Evolutionary conservation across 1,140 invertebrate genomes (phyloP).

Genomic region (Riptortus pedestris): DNA sequence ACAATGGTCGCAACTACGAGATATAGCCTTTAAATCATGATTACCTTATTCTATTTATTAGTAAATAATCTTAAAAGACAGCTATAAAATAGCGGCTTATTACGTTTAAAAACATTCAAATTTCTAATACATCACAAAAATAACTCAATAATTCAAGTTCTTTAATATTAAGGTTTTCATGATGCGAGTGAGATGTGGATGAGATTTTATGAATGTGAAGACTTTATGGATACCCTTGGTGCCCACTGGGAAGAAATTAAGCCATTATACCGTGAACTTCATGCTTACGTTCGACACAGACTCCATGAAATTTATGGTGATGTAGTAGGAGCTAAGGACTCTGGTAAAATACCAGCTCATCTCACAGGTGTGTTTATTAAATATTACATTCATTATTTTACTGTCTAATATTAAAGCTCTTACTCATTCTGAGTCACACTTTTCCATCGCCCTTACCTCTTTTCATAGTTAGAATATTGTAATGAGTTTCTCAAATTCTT

Average conservation of each 20-base stretch:
- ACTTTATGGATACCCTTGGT: constrained; percentile 50
- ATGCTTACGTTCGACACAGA: constrained; percentile 76
- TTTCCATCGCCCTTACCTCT: neutral
- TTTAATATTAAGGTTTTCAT: constrained; percentile 43
- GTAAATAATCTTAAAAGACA: too few species aligned
- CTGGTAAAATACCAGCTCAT: constrained; percentile 80
- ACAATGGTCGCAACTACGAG: too few species aligned
- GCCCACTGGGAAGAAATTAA: constrained; percentile 66
- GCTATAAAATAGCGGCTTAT: too few species aligned
- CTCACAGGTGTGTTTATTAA: constrained; percentile 52
- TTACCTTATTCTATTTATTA: too few species aligned
- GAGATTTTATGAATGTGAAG: constrained; percentile 48
- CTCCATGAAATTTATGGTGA: constrained; percentile 68
- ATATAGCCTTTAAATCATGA: constrained; percentile 9
- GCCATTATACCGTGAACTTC: constrained; percentile 77
- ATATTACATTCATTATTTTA: neutral
- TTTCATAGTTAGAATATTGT: too few species aligned
- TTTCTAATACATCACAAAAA: too few species aligned
- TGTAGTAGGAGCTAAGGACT: constrained; percentile 46
- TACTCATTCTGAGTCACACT: neutral
- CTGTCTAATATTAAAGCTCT: neutral
- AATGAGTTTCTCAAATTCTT: too few species aligned
- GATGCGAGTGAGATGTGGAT: constrained; percentile 53
- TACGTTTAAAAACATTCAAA: too few species aligned
- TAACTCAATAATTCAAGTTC: too few species aligned